Conservation (phyloP, 2,113 vertebrate genomes). For the Nettapus auritus region DNA sequence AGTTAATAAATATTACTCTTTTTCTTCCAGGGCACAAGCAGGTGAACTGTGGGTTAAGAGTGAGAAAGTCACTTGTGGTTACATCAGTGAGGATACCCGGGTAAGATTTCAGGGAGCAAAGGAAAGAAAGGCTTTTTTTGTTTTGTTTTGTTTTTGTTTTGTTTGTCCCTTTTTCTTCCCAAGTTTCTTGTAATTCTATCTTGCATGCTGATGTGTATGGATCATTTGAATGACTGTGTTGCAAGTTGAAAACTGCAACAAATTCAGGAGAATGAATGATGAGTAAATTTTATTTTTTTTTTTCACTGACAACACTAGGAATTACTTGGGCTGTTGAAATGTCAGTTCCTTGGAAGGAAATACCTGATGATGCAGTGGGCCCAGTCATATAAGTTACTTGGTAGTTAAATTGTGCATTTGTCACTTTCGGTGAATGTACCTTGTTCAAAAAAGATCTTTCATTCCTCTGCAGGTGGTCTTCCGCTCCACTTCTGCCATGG, state of each 20-base stretch:
- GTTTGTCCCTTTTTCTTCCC: not conserved
- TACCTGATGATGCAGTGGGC: not conserved
- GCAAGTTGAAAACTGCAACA: not conserved
- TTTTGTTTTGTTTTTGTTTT: not conserved
- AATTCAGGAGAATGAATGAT: not conserved
- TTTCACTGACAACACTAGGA: not conserved
- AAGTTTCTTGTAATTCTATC: not conserved
- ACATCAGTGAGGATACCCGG: slow-evolving; percentile 96
- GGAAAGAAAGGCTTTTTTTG: not conserved
- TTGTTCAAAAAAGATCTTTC: not conserved
- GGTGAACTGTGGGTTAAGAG: slow-evolving; percentile 98
- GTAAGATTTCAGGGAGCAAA: slow-evolving; percentile 73
- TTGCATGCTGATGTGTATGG: not conserved
- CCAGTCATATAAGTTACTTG: not conserved
- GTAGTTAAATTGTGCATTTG: not conserved
- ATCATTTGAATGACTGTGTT: not conserved
- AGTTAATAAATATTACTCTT: not conserved
- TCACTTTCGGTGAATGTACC: not conserved
- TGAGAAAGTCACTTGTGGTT: slow-evolving; percentile 98
- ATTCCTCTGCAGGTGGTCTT: slow-evolving; percentile 91
- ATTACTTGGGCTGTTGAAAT: not conserved
- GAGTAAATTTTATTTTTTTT: not conserved
- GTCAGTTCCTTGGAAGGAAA: not conserved
- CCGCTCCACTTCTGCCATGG: slow-evolving; percentile 97
- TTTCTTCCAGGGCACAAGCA: slow-evolving; percentile 89